Evolutionary conservation across 1,140 invertebrate genomes (phyloP).

Genomic region (Tribolium madens): DNA sequence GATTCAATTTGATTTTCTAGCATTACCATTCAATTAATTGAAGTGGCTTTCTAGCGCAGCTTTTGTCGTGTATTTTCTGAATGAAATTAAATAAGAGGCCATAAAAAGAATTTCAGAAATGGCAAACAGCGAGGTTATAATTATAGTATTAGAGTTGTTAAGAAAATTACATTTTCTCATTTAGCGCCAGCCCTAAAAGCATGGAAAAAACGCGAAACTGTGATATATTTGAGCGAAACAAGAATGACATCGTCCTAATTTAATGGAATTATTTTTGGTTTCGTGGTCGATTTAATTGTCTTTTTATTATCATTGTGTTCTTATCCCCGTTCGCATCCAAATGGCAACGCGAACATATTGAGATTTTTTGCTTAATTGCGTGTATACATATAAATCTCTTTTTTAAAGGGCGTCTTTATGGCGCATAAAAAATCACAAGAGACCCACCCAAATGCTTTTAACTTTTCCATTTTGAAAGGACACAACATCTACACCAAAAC

Average conservation of each 20-base stretch:
- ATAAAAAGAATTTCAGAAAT: constrained; percentile 2
- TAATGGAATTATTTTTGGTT: background rate
- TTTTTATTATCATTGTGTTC: background rate
- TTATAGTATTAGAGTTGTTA: constrained; percentile 4
- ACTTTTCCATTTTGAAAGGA: constrained; percentile 13
- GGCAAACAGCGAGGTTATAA: constrained; percentile 1
- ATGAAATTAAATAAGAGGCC: background rate
- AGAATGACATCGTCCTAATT: background rate
- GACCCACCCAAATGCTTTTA: background rate
- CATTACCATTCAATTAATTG: background rate
- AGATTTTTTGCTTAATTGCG: constrained; percentile 31
- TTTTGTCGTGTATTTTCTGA: background rate
- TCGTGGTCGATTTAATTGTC: constrained; percentile 3
- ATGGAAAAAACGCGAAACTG: background rate
- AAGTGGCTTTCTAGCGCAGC: background rate
- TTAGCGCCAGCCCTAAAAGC: background rate
- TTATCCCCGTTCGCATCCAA: background rate
- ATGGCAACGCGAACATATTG: background rate
- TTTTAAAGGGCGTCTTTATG: constrained; percentile 30
- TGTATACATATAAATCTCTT: constrained; percentile 19
- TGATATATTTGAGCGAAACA: background rate
- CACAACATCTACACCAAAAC: background rate
- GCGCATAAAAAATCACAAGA: constrained; percentile 13
- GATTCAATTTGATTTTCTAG: background rate
- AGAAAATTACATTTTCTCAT: constrained; percentile 22